A percentile compares a stretch with the other conserved stretches of the same genome.
Conservation (phyloP, 2,888 invertebrate genomes). For the Barypeithes pellucidus region DNA sequence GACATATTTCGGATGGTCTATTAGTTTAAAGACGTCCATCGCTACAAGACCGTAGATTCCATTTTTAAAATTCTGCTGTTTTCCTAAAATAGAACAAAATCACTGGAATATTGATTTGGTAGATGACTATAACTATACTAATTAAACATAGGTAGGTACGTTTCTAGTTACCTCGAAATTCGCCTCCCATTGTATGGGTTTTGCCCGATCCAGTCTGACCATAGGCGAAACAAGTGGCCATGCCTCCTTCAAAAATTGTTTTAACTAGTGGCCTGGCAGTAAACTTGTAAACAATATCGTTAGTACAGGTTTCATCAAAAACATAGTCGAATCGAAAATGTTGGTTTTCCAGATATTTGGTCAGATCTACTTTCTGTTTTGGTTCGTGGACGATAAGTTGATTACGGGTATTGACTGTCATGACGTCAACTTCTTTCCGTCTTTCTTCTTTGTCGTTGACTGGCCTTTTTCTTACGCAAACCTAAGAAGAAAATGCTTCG, state of each 20-base stretch:
- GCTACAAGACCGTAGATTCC: slow-evolving; percentile 99
- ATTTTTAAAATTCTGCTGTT: slow-evolving; percentile 85
- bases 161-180: slow-evolving; percentile 94
- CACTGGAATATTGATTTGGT: too few relatives aligned
- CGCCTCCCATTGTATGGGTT: slow-evolving; percentile 99
- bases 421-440: slow-evolving; percentile 95
- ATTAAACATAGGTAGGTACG: too few relatives aligned
- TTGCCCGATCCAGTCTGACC: slow-evolving; percentile 99
- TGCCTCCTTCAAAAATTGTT: slow-evolving; percentile 98
- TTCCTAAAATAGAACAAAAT: slow-evolving; percentile 54
- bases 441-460: slow-evolving; percentile 91
- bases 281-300: slow-evolving; percentile 97
- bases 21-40: slow-evolving; percentile 87
- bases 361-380: slow-evolving; percentile 96
- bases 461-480: slow-evolving; percentile 95
- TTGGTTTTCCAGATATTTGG: slow-evolving; percentile 98
- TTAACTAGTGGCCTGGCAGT: slow-evolving; percentile 98
- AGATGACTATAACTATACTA: too few relatives aligned
- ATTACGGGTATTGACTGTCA: slow-evolving; percentile 95
- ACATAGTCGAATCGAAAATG: slow-evolving; percentile 96
- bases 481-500: slow-evolving; percentile 77
- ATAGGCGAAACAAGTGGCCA: slow-evolving; percentile 99
- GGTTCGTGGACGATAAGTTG: slow-evolving; percentile 91
- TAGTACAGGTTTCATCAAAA: slow-evolving; percentile 95
- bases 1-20: slow-evolving; percentile 80